Base-by-base conservation (phyloP, 2,888 invertebrate species). In the Mythimna lalbum region DNA sequence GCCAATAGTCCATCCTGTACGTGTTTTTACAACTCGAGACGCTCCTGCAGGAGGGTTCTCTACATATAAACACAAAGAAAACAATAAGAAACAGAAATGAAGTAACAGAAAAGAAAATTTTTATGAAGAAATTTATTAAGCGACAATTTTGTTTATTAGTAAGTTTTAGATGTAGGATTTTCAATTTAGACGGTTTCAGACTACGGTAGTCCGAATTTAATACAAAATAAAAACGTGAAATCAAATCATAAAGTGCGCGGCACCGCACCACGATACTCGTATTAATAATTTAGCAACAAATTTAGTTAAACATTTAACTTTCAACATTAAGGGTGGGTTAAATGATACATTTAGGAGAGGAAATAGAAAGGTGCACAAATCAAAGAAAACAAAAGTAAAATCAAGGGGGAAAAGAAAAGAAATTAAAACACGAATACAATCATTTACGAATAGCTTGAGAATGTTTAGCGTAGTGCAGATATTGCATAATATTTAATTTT, bases 381-480 rank as follows among this genome's bases (percentile, higher is more conserved):
- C 73, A 85, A 78, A 81, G 73, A 81, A 82, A 87, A 79, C 66
- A 69, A 78, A 87, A 76, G 64, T 73, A 78, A 76, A 79, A 70
- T 73, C 27, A 74, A 81, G 79, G 76, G 76, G 67, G 83, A 80
- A 82, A 82, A 79, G 80, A 81, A 76, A 87, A 89, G 67, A 69
- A 81, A 87, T 69, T 74, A 85, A 75, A 85, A 91, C 89, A 91
- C 90, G 90, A 90, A 93, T 91, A 91, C 91, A 91, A 89, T 88
- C 81, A 91, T 89, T 88, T 88, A 93, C 90, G 89, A 90, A 82
- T 87, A 93, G 93, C 93, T 91, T 91, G 88, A 90, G 83, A 91
- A 90, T 89, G 85, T 91, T 92, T 88, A 95, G 94, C 94, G 90
- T 86, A 90, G 95, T 95, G 95, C 95, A 94, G 81, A 90, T 90